phyloP scores from a whole-genome alignment of 2,888 invertebrate genomes.

The Fragum sueziense region DNA sequence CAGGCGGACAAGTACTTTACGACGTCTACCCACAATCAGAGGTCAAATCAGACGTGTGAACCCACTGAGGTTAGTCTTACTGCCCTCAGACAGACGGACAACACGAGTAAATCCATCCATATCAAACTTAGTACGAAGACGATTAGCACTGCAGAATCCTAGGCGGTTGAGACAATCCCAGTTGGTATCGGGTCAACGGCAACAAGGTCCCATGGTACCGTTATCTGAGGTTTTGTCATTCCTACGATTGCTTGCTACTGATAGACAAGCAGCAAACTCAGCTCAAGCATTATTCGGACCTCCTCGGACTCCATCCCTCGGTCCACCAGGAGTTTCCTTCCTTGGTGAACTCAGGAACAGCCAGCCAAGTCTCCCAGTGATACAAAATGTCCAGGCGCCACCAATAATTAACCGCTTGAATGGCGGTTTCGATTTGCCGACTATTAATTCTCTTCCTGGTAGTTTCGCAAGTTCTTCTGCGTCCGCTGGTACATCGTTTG shows the following conservation, averaged over 20 bases:
- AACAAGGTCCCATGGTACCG: background rate
- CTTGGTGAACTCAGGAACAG: background rate
- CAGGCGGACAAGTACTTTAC: too few relatives aligned
- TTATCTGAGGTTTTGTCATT: background rate
- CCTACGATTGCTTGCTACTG: background rate
- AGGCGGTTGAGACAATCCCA: background rate
- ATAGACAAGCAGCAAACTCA: too few relatives aligned
- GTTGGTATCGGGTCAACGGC: background rate
- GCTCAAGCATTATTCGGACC: background rate
- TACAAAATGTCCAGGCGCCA: background rate
- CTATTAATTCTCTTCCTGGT: background rate
- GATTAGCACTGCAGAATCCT: background rate
- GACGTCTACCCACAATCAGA: background rate
- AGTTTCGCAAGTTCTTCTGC: slow-evolving; percentile 1
- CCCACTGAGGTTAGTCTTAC: background rate
- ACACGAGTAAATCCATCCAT: background rate
- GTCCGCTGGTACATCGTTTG: background rate
- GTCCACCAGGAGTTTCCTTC: slow-evolving; percentile 1
- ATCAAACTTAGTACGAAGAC: background rate
- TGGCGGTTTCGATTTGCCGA: background rate
- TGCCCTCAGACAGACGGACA: background rate
- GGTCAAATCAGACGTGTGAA: background rate
- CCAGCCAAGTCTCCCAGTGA: background rate
- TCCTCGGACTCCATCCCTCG: background rate
- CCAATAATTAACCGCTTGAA: background rate